These are phyloP conservation scores for Mesoclemmys tuberculata DNA, from an alignment of 2,113 vertebrate species.

Conservation along the genomic window DNA sequence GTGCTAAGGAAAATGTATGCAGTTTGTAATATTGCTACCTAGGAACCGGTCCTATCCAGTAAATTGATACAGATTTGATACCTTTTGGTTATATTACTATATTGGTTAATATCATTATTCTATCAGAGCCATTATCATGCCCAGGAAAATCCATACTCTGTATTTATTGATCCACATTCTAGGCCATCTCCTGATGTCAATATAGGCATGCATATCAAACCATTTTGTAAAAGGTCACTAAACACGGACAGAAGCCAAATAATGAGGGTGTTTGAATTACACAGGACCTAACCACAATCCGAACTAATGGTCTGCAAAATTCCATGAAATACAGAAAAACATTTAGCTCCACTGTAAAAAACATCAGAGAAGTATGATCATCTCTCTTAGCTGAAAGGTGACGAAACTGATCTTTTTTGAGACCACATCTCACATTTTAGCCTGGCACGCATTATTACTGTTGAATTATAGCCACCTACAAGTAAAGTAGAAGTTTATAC, in stretches of 20 bases:
- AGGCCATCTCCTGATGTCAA: background rate
- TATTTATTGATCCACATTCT: background rate
- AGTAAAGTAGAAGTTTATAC: background rate
- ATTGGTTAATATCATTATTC: background rate
- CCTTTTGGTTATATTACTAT: background rate
- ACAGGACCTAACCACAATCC: background rate
- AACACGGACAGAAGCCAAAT: slow-evolving; percentile 6
- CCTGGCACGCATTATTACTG: background rate
- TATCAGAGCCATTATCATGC: background rate
- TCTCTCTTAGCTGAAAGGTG: background rate
- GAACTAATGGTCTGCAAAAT: background rate
- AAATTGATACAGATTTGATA: background rate
- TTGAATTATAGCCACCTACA: background rate
- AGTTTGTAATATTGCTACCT: background rate
- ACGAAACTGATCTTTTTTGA: background rate
- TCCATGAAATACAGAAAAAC: background rate
- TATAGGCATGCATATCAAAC: background rate
- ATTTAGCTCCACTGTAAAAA: background rate
- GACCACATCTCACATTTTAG: background rate
- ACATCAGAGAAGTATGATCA: background rate
- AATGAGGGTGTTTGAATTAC: background rate
- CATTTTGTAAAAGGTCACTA: background rate
- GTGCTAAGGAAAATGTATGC: background rate
- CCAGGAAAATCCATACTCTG: background rate
- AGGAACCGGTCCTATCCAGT: background rate